Evolutionary conservation across 2,888 invertebrate species (phyloP).

Genomic region (Calameuta idolon): DNA sequence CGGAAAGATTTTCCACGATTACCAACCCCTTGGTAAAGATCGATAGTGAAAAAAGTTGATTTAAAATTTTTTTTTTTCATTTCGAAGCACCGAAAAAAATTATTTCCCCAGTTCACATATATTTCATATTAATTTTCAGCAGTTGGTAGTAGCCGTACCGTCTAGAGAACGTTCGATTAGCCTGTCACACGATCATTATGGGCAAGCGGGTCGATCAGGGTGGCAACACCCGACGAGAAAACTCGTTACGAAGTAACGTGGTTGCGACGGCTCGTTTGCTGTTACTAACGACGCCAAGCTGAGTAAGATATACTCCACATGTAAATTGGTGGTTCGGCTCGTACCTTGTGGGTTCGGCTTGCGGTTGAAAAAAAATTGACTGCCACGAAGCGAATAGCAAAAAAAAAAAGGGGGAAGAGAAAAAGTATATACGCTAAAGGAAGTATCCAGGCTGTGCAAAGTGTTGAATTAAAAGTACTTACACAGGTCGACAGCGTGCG

Average conservation of each 20-base stretch:
- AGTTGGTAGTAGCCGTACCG: neutral
- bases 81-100: neutral
- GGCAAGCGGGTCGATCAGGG: neutral
- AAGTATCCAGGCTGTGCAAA: neutral
- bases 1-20: neutral
- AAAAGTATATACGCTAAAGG: neutral
- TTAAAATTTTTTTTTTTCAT: neutral
- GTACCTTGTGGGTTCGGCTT: slow-evolving; percentile 13
- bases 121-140: too few species aligned
- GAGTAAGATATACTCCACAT: slow-evolving; percentile 55
- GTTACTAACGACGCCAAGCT: slow-evolving; percentile 38
- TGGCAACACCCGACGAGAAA: slow-evolving; percentile 16
- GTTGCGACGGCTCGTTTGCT: slow-evolving; percentile 37
- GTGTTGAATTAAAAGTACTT: slow-evolving; percentile 33
- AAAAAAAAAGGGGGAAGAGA: neutral
- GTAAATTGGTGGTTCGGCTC: slow-evolving; percentile 44
- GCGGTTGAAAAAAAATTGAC: neutral
- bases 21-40: neutral
- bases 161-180: neutral
- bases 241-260: slow-evolving; percentile 40
- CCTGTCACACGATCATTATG: neutral
- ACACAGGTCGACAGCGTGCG: slow-evolving; percentile 60
- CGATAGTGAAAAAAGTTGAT: neutral
- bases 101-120: neutral
- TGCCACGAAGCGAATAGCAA: neutral